These are phyloP conservation scores for Ibidorhyncha struthersii DNA, from an alignment of 2,113 vertebrate species.

Conservation along the genomic window DNA sequence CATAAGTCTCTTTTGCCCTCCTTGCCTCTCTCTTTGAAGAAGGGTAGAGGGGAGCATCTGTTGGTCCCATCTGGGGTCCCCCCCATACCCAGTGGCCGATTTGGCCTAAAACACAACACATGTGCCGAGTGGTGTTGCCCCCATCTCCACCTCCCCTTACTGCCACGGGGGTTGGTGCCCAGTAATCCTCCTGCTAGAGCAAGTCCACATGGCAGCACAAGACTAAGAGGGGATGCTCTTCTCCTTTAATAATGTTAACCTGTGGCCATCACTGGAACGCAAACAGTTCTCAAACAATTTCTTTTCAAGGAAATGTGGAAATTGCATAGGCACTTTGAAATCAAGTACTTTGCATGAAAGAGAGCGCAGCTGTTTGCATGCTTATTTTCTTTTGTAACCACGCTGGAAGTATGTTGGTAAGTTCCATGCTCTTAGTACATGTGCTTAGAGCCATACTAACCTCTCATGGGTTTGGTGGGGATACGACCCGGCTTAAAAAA, in stretches of 20 bases:
- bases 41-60: no score
- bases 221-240: not conserved
- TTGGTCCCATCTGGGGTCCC: no score
- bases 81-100: no score
- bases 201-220: not conserved
- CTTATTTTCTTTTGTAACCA: not conserved
- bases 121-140: rapidly evolving
- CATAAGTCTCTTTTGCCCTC: no score
- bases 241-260: not conserved
- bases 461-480: not conserved
- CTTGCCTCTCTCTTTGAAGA: no score
- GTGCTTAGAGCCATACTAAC: not conserved
- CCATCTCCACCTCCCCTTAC: not conserved
- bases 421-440: not conserved
- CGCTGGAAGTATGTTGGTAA: not conserved
- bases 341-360: not conserved
- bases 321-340: not conserved
- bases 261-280: not conserved
- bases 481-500: not conserved
- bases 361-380: not conserved
- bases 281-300: not conserved
- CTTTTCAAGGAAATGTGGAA: not conserved
- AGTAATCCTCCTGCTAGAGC: not conserved
- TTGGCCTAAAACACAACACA: no score
- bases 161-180: not conserved